Evolutionary conservation across 2,113 vertebrate genomes (phyloP).

Genomic region (Monarcha castaneiventris): DNA sequence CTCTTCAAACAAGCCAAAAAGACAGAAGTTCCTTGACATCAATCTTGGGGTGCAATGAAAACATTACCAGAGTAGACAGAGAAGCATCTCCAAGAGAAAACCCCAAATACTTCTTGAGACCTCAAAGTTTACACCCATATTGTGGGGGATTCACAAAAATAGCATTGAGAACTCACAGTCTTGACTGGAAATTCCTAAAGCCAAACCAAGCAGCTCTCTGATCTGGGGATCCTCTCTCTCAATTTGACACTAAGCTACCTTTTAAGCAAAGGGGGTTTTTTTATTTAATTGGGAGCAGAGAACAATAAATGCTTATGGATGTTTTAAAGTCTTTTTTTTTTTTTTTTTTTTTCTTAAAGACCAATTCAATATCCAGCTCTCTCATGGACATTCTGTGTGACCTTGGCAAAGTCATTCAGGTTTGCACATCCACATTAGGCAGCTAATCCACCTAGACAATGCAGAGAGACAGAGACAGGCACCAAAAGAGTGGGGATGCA

Average conservation of each 20-base stretch:
- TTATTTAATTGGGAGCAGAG: neutral
- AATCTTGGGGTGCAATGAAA: neutral
- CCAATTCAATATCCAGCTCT: neutral
- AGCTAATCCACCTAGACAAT: conserved; percentile 35
- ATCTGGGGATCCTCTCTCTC: neutral
- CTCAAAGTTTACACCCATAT: neutral
- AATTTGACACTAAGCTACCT: neutral
- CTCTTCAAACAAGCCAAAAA: neutral
- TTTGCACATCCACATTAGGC: neutral
- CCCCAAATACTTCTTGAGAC: neutral
- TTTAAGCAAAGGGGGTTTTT: neutral
- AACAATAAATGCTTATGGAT: neutral
- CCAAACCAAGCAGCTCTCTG: neutral
- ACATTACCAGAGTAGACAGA: neutral
- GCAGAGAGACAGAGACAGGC: conserved; percentile 42
- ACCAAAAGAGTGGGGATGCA: conserved; percentile 34
- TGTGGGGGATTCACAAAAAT: neutral
- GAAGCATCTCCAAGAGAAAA: neutral
- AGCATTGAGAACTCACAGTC: neutral
- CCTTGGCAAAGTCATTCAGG: conserved; percentile 32
- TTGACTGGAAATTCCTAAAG: neutral
- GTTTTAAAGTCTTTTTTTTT: neutral
- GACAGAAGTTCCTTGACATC: neutral
- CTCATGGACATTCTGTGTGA: neutral
- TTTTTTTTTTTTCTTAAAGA: too few relatives aligned